Percentiles rank a stretch among this genome's conserved stretches.
These are phyloP conservation scores for Sturnira hondurensis DNA, from an alignment of 2,113 vertebrate genomes.

Conservation along the genomic window DNA sequence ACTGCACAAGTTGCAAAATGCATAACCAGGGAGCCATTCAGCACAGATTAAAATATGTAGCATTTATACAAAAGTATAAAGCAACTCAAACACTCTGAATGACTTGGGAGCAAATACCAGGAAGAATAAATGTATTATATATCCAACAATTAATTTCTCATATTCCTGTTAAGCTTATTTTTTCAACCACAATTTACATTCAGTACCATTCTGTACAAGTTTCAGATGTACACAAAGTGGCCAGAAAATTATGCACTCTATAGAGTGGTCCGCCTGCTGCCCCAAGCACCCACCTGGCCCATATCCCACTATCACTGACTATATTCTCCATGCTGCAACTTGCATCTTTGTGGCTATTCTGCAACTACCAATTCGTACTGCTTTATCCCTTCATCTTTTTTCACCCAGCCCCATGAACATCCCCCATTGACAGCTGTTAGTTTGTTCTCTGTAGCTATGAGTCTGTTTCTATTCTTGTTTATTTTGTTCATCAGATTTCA, in stretches of 20 bases:
- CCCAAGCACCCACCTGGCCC: background rate
- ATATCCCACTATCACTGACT: background rate
- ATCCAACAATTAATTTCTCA: background rate
- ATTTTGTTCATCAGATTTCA: background rate
- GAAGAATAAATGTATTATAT: background rate
- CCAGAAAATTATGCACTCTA: background rate
- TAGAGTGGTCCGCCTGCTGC: background rate
- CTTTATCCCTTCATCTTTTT: background rate
- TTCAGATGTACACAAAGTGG: background rate
- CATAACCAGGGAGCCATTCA: background rate
- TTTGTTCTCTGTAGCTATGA: background rate
- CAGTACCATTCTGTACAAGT: background rate
- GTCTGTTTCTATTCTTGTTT: background rate
- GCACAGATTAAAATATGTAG: conserved; percentile 13
- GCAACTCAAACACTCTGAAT: background rate
- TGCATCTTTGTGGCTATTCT: background rate
- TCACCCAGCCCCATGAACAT: background rate
- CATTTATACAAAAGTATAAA: background rate
- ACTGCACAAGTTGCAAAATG: background rate
- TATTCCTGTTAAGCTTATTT: background rate
- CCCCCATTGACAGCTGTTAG: background rate
- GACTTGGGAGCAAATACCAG: background rate
- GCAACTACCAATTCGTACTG: background rate
- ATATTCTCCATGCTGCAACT: background rate
- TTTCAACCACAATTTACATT: background rate